phyloP scores from a whole-genome alignment of 2,888 invertebrate species.

The Lysandra coridon region DNA sequence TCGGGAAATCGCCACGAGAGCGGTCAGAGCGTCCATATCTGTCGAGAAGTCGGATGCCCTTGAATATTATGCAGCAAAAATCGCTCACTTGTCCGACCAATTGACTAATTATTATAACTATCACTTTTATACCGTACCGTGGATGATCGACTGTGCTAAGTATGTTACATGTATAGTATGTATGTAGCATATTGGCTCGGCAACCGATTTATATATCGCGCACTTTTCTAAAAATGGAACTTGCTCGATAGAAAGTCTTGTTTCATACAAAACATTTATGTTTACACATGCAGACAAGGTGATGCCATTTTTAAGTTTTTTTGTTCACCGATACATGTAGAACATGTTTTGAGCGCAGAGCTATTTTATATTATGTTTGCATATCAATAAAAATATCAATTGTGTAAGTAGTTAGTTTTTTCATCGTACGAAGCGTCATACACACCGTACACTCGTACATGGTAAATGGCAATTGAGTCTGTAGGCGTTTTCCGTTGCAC shows the following conservation, averaged over 20 bases:
- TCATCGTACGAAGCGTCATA: conserved; percentile 36
- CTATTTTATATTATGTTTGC: conserved; percentile 23
- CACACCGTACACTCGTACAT: not conserved
- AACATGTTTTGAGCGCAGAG: conserved; percentile 21
- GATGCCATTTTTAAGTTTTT: conserved; percentile 29
- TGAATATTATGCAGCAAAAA: conserved; percentile 80
- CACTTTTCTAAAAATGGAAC: conserved; percentile 72
- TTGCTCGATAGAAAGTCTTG: conserved; percentile 71
- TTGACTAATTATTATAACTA: conserved; percentile 54
- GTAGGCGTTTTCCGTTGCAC: conserved; percentile 33
- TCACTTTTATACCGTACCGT: conserved; percentile 45
- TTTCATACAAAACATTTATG: conserved; percentile 50
- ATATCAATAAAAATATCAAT: conserved; percentile 25
- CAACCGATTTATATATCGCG: conserved; percentile 56
- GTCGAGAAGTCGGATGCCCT: conserved; percentile 63
- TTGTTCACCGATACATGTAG: not conserved
- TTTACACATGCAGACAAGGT: not conserved
- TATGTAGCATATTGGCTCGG: conserved; percentile 56
- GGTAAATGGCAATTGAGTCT: conserved; percentile 19
- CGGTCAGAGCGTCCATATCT: conserved; percentile 49
- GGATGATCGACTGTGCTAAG: not conserved
- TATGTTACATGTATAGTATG: conserved; percentile 41
- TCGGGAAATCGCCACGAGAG: conserved; percentile 47
- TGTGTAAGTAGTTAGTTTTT: conserved; percentile 30
- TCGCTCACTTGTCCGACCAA: conserved; percentile 60